Conservation (phyloP, 2,113 vertebrate species). For the Cheirogaleus medius region DNA sequence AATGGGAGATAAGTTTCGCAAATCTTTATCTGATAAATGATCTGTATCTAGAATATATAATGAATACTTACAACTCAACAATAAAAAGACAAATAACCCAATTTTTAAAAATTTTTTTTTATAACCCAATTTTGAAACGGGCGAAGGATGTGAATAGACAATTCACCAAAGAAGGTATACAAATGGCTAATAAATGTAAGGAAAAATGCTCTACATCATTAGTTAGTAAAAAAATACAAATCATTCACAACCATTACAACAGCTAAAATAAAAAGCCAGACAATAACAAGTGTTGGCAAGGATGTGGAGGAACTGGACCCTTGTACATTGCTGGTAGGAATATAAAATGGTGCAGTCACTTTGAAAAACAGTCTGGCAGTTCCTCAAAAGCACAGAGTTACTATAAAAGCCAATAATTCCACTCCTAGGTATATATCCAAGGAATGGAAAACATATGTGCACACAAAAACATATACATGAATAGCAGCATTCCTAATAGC, state of each 20-base stretch:
- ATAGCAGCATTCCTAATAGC: background rate
- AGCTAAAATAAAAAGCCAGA: background rate
- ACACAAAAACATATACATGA: background rate
- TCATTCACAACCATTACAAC: background rate
- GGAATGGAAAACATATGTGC: background rate
- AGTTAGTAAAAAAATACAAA: background rate
- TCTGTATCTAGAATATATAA: background rate
- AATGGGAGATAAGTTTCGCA: background rate
- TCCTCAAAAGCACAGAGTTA: background rate
- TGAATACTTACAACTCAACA: background rate
- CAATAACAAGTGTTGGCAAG: background rate
- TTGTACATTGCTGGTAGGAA: background rate
- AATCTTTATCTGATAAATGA: background rate
- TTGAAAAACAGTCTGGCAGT: background rate
- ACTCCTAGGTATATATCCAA: background rate
- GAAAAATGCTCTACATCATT: background rate
- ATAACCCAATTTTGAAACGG: background rate
- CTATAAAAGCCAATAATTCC: background rate
- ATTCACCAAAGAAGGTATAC: background rate
- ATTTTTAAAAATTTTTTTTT: background rate
- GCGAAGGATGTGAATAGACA: background rate
- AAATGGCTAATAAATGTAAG: background rate
- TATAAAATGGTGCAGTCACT: background rate
- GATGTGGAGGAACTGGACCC: background rate
- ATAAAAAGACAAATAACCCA: background rate